A percentile compares a stretch with the other conserved stretches of the same genome.
Conservation (phyloP, 2,888 invertebrate species). For the Agrotis exclamationis region DNA sequence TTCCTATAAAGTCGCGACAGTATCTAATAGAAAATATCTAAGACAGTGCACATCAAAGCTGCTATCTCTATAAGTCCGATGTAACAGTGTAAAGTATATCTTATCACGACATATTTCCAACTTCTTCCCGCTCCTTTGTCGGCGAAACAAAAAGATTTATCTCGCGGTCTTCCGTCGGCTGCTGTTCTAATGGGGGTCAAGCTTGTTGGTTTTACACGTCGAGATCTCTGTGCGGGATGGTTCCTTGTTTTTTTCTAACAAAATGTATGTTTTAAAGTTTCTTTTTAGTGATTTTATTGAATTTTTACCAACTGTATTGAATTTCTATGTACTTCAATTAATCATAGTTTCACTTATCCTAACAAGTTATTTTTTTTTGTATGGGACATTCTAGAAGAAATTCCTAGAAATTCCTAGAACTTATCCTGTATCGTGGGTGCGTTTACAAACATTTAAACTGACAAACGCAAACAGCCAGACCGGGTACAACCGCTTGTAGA, state of each 20-base stretch:
- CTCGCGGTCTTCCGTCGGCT: slow-evolving; percentile 30
- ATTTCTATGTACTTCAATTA: too few species aligned
- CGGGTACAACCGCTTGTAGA: too few species aligned
- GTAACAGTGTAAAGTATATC: slow-evolving; percentile 31
- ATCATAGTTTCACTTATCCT: too few species aligned
- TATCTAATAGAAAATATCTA: slow-evolving; percentile 9
- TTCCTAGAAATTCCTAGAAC: too few species aligned
- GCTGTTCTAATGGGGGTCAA: slow-evolving; percentile 51
- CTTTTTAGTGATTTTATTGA: too few species aligned
- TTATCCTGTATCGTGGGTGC: too few species aligned
- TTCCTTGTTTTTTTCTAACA: background rate
- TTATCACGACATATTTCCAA: slow-evolving; percentile 45
- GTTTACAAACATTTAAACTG: too few species aligned
- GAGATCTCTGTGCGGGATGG: slow-evolving; percentile 2
- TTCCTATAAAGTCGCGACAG: too few species aligned
- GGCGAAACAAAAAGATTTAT: slow-evolving; percentile 65
- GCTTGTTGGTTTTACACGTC: slow-evolving; percentile 22
- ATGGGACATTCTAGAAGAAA: too few species aligned
- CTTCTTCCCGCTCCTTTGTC: slow-evolving; percentile 47
- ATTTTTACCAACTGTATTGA: too few species aligned
- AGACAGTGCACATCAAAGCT: slow-evolving; percentile 15
- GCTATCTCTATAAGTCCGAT: slow-evolving; percentile 10
- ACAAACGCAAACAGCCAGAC: too few species aligned
- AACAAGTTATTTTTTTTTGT: too few species aligned
- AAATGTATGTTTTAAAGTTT: background rate